Base-by-base conservation (phyloP, 37 sponge, comb jelly and placozoan species). In the Chondrosia reniformis region DNA sequence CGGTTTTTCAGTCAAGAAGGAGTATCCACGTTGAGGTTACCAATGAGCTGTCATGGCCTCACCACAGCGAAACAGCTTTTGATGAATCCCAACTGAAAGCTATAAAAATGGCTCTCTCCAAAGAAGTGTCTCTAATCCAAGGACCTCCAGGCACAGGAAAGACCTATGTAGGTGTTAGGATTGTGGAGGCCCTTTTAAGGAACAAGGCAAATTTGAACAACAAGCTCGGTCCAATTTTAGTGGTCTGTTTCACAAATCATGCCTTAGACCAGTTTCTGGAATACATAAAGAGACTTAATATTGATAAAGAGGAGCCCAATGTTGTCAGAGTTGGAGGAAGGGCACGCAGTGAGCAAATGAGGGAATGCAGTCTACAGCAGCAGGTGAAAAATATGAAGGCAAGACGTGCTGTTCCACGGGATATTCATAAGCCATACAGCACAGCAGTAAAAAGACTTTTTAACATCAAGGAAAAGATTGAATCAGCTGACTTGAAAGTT, bases 71-170 rank as follows among this genome's bases (percentile, higher is more conserved):
- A 0, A 74, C 62, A 21, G 67, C 81, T 28, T 74, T 93, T n/a
- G 89, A 93, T 62, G 22, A 45, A 25, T 92, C 90, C 55, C 92
- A 95, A 67, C 42, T 86, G 34, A 38, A 81, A 54, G 96, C 96
- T 15, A 76, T 95, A 21, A 71, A 76, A 56, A 73, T 79, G 66
- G 84, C 89, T 45, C 55, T 95, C 32, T 92, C 93, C 0, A 81
- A 90, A 65, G 90, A 92, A 31, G 40, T 95, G 22, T 84, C 92
- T 55, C 87, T 97, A 2, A 94, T 97, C 24, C 98, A 97, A 76
- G 98, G 98, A 21, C 98, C 98, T 27, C 98, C 98, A 41, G 98
- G 98, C 28, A 97, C 95, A 42, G 98, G 98, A 22, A 97, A 97
- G 81, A 94, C 98, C 13, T 94, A 86, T 63, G 80, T 97, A 81